Percentiles rank a stretch among this genome's conserved stretches.
phyloP scores from a whole-genome alignment of 2,888 invertebrate genomes.

The Psylliodes chrysocephalus region DNA sequence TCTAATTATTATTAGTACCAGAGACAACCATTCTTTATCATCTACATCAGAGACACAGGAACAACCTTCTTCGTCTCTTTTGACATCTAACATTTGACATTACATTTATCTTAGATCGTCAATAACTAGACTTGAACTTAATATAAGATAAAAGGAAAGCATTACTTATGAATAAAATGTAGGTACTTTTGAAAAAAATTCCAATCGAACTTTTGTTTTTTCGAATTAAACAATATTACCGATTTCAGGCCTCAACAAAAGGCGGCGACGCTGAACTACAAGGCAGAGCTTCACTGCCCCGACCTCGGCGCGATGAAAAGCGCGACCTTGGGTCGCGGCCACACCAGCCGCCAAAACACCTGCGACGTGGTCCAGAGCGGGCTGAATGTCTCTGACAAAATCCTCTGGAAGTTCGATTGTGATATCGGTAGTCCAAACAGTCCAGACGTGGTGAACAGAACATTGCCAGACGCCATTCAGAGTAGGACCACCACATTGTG shows the following conservation, averaged over 20 bases:
- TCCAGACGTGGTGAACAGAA: constrained; percentile 62
- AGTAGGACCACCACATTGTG: constrained; percentile 64
- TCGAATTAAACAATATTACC: too few relatives aligned
- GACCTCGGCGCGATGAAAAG: constrained; percentile 41
- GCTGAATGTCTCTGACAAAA: constrained; percentile 79
- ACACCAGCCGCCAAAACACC: constrained; percentile 71
- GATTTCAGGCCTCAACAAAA: constrained; percentile 49
- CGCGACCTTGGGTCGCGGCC: constrained; percentile 36
- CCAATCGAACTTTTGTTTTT: too few relatives aligned
- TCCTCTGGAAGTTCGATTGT: constrained; percentile 64
- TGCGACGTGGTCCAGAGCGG: constrained; percentile 90
- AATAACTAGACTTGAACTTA: too few relatives aligned
- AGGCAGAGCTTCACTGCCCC: constrained; percentile 56
- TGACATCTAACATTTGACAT: too few relatives aligned
- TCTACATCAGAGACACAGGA: too few relatives aligned
- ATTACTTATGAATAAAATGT: too few relatives aligned
- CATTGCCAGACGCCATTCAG: constrained; percentile 60
- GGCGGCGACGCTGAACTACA: constrained; percentile 58
- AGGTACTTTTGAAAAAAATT: too few relatives aligned
- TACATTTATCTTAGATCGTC: too few relatives aligned
- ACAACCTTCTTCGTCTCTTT: too few relatives aligned
- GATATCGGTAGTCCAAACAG: constrained; percentile 62
- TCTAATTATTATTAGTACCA: too few relatives aligned
- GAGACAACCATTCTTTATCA: too few relatives aligned
- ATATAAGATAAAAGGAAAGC: too few relatives aligned